A percentile compares a stretch with the other conserved stretches of the same genome.
Evolutionary conservation across 2,113 vertebrate genomes (phyloP).

Genomic region (Neolamprologus variostigma): DNA sequence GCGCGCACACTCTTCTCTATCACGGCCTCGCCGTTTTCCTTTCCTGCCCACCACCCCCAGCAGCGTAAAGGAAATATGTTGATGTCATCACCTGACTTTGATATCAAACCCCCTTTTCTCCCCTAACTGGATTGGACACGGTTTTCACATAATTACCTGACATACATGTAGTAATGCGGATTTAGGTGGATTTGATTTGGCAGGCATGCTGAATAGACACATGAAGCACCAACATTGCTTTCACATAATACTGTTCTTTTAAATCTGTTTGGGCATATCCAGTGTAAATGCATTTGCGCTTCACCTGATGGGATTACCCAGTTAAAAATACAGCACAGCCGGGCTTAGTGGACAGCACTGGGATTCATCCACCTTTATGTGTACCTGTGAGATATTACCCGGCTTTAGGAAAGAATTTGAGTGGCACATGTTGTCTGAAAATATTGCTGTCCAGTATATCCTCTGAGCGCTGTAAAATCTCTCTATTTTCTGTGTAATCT

Average conservation of each 20-base stretch:
- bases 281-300: neutral
- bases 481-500: neutral
- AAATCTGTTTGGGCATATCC: neutral
- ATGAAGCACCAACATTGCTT: neutral
- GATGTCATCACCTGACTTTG: conserved; percentile 16
- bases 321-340: neutral
- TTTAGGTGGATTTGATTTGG: conserved; percentile 4
- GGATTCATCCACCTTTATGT: neutral
- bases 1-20: neutral
- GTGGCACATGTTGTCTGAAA: neutral
- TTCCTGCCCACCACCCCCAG: neutral
- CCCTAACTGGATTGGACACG: neutral
- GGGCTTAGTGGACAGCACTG: neutral
- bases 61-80: neutral
- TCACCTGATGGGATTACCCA: conserved; percentile 8
- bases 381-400: neutral
- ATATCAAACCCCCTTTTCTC: neutral
- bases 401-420: neutral
- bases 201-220: neutral
- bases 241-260: neutral
- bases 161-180: neutral
- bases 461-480: neutral
- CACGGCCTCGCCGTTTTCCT: neutral
- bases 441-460: neutral
- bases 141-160: neutral